Percentiles rank a stretch among this genome's conserved stretches.
Evolutionary conservation across 53 echinoderm and acorn worm species (phyloP).

Genomic region (Holothuria leucospilota): DNA sequence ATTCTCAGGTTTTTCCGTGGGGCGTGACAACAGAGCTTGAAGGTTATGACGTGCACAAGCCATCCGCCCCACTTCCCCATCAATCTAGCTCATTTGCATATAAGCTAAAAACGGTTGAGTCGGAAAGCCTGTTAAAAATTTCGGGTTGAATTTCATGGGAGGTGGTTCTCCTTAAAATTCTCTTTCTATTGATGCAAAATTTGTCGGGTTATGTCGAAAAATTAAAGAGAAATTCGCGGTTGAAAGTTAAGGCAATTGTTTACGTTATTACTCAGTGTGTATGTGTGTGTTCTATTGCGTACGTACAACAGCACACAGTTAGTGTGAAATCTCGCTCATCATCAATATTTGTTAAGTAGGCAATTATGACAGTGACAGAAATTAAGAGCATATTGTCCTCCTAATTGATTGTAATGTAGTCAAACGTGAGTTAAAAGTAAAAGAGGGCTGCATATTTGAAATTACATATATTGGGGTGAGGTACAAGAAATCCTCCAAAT

Average conservation of each 20-base stretch:
- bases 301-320: slow-evolving; percentile 16
- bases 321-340: slow-evolving; percentile 28
- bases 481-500: too few relatives aligned
- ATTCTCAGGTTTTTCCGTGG: slow-evolving; percentile 41
- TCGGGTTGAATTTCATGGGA: slow-evolving; percentile 20
- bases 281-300: background rate
- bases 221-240: slow-evolving; percentile 54
- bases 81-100: slow-evolving; percentile 97
- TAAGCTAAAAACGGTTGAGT: slow-evolving; percentile 93
- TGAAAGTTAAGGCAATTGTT: slow-evolving; percentile 48
- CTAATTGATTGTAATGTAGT: too few relatives aligned
- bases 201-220: slow-evolving; percentile 26
- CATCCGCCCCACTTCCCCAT: slow-evolving; percentile 78
- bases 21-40: slow-evolving; percentile 48
- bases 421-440: too few relatives aligned
- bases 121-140: slow-evolving; percentile 40
- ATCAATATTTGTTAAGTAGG: slow-evolving; percentile 44
- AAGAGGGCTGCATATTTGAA: too few relatives aligned
- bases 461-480: too few relatives aligned
- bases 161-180: slow-evolving; percentile 36
- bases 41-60: slow-evolving; percentile 53
- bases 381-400: background rate
- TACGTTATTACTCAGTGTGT: slow-evolving; percentile 14
- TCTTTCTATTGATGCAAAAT: slow-evolving; percentile 56
- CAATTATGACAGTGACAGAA: slow-evolving; percentile 26